phyloP scores from a whole-genome alignment of 2,797 vertebrate species.

The Poeciliopsis infans region DNA sequence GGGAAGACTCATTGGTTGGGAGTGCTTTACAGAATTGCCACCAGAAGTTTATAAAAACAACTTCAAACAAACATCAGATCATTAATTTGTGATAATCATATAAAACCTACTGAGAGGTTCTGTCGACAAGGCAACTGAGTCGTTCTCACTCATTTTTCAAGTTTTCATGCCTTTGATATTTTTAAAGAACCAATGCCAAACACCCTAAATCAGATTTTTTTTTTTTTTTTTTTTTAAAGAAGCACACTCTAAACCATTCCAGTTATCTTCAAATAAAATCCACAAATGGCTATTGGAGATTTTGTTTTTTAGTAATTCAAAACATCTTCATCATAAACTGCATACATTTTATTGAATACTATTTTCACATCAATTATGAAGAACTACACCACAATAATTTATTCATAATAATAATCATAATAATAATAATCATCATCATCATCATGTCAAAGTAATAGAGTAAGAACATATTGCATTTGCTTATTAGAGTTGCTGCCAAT shows the following conservation, averaged over 20 bases:
- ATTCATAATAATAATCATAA: too few relatives aligned
- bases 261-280: not conserved
- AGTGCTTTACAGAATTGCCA: slow-evolving; percentile 53
- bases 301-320: not conserved
- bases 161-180: slow-evolving; percentile 32
- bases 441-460: not conserved
- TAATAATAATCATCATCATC: not conserved
- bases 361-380: not conserved
- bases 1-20: slow-evolving; percentile 54
- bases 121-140: slow-evolving; percentile 38
- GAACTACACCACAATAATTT: not conserved
- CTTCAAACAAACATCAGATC: slow-evolving; percentile 68
- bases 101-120: slow-evolving; percentile 55
- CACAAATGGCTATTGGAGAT: not conserved
- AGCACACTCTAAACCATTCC: not conserved
- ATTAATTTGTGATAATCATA: slow-evolving; percentile 68
- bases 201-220: not conserved
- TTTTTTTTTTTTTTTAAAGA: not conserved
- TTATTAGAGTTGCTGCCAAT: not conserved
- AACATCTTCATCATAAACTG: not conserved
- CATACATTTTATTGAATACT: not conserved
- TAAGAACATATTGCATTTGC: not conserved
- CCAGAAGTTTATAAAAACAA: slow-evolving; percentile 50
- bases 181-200: slow-evolving; percentile 10
- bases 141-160: slow-evolving; percentile 13